Conservation (phyloP, 2,888 invertebrate genomes). For the Byasa hedistus region DNA sequence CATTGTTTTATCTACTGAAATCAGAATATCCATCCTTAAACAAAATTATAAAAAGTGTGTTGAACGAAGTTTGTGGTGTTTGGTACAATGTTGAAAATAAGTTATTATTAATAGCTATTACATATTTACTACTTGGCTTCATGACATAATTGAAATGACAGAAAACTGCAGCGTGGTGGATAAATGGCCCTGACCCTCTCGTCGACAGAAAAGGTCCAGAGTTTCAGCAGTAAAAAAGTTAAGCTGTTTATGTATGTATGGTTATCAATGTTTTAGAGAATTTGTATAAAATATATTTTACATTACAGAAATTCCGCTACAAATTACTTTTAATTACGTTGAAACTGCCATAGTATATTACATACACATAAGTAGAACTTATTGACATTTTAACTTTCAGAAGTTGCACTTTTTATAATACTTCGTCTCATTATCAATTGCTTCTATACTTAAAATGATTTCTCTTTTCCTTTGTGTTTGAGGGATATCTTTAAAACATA, state of each 20-base stretch:
- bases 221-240: no score
- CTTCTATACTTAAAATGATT: no score
- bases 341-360: constrained; percentile 3
- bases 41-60: not conserved
- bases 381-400: no score
- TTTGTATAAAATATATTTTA: not conserved
- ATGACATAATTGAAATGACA: no score
- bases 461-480: no score
- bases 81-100: not conserved
- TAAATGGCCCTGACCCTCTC: no score
- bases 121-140: not conserved
- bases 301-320: not conserved
- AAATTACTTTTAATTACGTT: not conserved
- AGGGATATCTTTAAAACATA: no score
- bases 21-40: not conserved
- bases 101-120: not conserved
- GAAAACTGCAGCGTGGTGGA: no score
- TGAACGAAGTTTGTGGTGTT: not conserved
- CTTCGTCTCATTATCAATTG: no score
- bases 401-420: no score
- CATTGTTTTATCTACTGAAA: not conserved
- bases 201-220: no score
- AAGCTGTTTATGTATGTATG: no score
- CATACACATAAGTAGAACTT: not conserved
- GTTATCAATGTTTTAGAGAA: not conserved